Base-by-base conservation (phyloP, 2,797 vertebrate species). In the Paratrypauchen microcephalus region DNA sequence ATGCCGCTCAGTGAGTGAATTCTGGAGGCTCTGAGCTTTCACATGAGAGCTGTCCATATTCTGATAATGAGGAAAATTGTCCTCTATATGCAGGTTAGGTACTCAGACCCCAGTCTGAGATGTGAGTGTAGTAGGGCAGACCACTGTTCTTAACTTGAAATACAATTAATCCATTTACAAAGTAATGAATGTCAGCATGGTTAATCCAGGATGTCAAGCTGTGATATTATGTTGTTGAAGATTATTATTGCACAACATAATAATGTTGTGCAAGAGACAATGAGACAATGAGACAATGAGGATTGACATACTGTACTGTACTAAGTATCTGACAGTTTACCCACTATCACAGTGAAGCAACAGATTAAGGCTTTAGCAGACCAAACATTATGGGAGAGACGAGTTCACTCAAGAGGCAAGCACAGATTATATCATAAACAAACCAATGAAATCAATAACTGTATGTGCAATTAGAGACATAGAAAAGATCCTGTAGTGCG, bases 381-480 rank as follows among this genome's bases (percentile, higher is more conserved):
- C 52, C 26, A 26, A 6, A 57, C 23, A 32, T 32, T 32, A 28
- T 19, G 5, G 8, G 18, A 60, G 19, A n/a, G 58, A 59, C 18
- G 28, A 36, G 58, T 60, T 60, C 28, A 60, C 7, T 36, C 32
- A n/a, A 32, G 28, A n/a, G 58, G 7, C 58, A 60, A n/a, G 8
- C 32, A 19, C 58, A 60, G 30, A 59, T 59, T 32, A 59, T 19
- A 59, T 59, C 39, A 41, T 16, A 64, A 64, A 64, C 61, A 48
- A 64, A 26, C 21, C 21, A 45, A 63, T 26, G 57, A 32, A 60
- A 60, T 36, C 28, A 60, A 36, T 60, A 32, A 36, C 28, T 60
- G 57, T 4, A 32, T 58, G 30, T 36, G 18, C 28, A 62, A 41
- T 15, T 62, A 21, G 11, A 4, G 23, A 11, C 59, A 61, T 21